Evolutionary conservation across 2,888 invertebrate genomes (phyloP).

Genomic region (Odontocerum albicorne): DNA sequence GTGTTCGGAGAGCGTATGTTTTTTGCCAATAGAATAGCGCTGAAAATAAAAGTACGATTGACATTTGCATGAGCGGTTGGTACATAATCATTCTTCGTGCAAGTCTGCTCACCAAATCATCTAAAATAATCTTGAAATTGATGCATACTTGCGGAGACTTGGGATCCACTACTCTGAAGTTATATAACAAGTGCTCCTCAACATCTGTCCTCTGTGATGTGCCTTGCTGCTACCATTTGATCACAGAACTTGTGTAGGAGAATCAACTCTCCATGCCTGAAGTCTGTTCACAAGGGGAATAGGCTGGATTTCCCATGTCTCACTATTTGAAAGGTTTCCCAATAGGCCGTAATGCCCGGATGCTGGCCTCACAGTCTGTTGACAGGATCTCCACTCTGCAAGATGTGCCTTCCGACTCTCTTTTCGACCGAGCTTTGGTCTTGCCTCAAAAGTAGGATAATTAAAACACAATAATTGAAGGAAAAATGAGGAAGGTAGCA

Average conservation of each 20-base stretch:
- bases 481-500: constrained; percentile 64
- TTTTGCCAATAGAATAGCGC: too few relatives aligned
- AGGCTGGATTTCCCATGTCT: constrained; percentile 71
- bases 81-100: too few relatives aligned
- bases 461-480: constrained; percentile 44
- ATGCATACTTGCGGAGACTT: constrained; percentile 92
- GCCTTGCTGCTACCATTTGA: constrained; percentile 88
- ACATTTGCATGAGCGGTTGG: too few relatives aligned
- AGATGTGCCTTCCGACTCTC: constrained; percentile 62
- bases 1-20: too few relatives aligned
- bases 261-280: constrained; percentile 44
- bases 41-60: too few relatives aligned
- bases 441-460: constrained; percentile 46
- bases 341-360: constrained; percentile 77
- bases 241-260: constrained; percentile 60
- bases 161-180: constrained; percentile 68
- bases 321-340: constrained; percentile 54
- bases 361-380: constrained; percentile 84
- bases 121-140: too few relatives aligned
- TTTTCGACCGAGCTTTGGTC: constrained; percentile 74
- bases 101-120: too few relatives aligned
- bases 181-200: constrained; percentile 61
- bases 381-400: constrained; percentile 63
- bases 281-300: constrained; percentile 38
- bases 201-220: constrained; percentile 73